Evolutionary conservation across 2,888 invertebrate species (phyloP).

Genomic region (Seira sanloemensis): DNA sequence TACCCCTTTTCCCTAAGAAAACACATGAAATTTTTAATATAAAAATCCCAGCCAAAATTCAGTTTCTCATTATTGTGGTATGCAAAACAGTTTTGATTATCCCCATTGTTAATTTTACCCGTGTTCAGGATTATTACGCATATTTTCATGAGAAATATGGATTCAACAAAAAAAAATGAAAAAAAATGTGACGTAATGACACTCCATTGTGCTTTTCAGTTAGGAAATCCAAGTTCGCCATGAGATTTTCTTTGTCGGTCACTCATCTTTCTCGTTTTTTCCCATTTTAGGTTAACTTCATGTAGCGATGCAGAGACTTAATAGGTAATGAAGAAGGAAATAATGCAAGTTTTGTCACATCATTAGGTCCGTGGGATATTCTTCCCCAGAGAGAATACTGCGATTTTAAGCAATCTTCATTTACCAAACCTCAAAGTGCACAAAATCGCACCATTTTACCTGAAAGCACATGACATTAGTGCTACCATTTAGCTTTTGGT

Average conservation of each 20-base stretch:
- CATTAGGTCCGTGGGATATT: constrained; percentile 36
- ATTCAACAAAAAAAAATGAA: constrained; percentile 28
- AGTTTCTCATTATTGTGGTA: constrained; percentile 4
- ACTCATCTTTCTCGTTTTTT: constrained; percentile 34
- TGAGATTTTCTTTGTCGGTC: constrained; percentile 23
- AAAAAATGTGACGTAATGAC: constrained; percentile 15
- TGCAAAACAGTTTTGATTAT: constrained; percentile 4
- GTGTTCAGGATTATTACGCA: neutral
- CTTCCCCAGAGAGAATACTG: no score
- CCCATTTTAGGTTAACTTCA: constrained; percentile 58
- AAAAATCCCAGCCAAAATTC: no score
- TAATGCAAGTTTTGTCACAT: constrained; percentile 62
- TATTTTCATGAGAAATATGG: neutral
- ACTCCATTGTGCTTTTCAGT: neutral
- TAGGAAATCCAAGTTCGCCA: neutral
- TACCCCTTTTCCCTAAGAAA: neutral
- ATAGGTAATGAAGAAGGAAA: constrained; percentile 26
- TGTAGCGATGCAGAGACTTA: constrained; percentile 19
- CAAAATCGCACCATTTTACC: no score
- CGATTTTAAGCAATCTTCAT: no score
- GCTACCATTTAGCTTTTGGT: no score
- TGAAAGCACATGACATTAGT: no score
- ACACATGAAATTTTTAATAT: neutral
- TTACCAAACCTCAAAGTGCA: no score
- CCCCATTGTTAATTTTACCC: constrained; percentile 1